phyloP scores from a whole-genome alignment of 2,888 invertebrate species.

The Itoplectis maculator region DNA sequence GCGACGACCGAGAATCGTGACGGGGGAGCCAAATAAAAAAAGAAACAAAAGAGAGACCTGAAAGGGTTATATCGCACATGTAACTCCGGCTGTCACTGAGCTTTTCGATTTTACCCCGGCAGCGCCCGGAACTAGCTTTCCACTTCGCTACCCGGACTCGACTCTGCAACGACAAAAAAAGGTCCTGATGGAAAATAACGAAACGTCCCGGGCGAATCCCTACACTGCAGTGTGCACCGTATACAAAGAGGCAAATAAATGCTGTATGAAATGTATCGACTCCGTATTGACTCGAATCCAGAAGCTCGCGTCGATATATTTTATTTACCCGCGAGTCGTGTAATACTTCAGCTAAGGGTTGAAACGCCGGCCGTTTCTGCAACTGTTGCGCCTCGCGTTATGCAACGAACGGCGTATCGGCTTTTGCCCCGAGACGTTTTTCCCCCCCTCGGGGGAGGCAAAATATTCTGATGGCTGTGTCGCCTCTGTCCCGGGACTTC shows the following conservation, averaged over 20 bases:
- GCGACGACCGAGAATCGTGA: background rate
- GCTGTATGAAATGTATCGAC: background rate
- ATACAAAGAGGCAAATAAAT: background rate
- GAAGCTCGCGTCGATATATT: conserved; percentile 17
- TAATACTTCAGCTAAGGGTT: background rate
- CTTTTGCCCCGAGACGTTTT: background rate
- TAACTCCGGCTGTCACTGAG: conserved; percentile 1
- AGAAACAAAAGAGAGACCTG: background rate
- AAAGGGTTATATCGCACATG: conserved; percentile 5
- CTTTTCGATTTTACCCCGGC: conserved; percentile 13
- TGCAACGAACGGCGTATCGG: background rate
- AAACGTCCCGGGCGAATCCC: conserved; percentile 3
- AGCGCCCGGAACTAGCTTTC: conserved; percentile 9
- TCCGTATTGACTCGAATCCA: too few relatives aligned
- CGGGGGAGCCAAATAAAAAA: background rate
- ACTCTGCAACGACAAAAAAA: conserved; percentile 1
- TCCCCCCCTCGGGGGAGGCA: too few relatives aligned
- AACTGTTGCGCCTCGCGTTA: conserved; percentile 1
- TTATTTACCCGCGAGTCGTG: background rate
- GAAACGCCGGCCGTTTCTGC: conserved; percentile 1
- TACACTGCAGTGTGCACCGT: background rate
- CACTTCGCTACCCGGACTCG: background rate
- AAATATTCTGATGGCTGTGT: conserved; percentile 9
- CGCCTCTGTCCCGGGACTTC: background rate
- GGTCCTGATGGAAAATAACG: conserved; percentile 10